A percentile compares a stretch with the other conserved stretches of the same genome.
phyloP scores from a whole-genome alignment of 2,113 vertebrate genomes.

The Fregetta grallaria region DNA sequence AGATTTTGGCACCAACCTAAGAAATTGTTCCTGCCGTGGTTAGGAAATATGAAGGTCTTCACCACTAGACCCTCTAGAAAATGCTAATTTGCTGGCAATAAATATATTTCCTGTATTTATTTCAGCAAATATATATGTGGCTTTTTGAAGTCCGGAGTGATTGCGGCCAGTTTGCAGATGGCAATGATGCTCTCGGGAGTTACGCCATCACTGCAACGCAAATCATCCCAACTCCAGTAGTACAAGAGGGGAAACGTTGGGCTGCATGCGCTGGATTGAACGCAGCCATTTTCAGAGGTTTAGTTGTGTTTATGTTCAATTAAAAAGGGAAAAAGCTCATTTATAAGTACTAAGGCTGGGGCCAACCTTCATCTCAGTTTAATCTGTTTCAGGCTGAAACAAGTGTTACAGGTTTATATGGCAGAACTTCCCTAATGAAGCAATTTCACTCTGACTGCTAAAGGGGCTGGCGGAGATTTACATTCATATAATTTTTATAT shows the following conservation, averaged over 20 bases:
- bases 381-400: neutral
- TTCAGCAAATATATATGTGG: neutral
- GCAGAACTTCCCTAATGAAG: neutral
- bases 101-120: neutral
- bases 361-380: neutral
- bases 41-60: neutral
- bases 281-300: neutral
- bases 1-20: neutral
- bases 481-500: neutral
- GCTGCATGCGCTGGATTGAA: neutral
- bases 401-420: neutral
- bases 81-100: neutral
- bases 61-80: neutral
- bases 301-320: neutral
- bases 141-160: neutral
- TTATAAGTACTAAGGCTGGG: neutral
- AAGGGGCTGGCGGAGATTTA: neutral
- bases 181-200: neutral
- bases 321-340: neutral
- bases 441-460: neutral
- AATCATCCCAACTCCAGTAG: neutral
- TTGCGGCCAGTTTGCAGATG: neutral
- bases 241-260: accelerated
- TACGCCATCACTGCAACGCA: accelerated
- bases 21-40: neutral